phyloP scores from a whole-genome alignment of 2,113 vertebrate genomes.

The Ardeotis arabs region DNA sequence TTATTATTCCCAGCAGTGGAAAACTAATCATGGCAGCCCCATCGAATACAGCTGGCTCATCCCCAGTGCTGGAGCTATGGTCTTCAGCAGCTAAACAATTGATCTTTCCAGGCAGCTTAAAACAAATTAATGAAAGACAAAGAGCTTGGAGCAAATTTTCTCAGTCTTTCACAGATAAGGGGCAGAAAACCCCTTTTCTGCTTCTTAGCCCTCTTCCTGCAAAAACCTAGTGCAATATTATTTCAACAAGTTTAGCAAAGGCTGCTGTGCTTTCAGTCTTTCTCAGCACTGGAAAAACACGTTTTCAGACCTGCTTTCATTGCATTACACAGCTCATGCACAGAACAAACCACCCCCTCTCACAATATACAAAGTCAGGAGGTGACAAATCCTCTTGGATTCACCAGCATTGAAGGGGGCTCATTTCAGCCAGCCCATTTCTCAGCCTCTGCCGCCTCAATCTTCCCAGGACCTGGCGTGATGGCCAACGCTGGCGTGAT shows the following conservation, averaged over 20 bases:
- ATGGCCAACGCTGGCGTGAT: rapidly evolving
- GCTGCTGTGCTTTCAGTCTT: neutral
- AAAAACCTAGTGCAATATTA: neutral
- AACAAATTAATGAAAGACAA: neutral
- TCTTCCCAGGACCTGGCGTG: neutral
- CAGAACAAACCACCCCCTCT: neutral
- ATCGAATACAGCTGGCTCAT: neutral
- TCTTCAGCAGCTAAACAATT: neutral
- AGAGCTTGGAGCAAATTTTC: neutral
- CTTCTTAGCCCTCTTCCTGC: neutral
- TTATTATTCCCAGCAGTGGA: neutral
- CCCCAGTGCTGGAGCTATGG: neutral
- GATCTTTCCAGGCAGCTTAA: neutral
- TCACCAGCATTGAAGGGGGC: neutral
- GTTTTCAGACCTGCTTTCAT: neutral
- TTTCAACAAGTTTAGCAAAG: neutral
- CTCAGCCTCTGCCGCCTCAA: neutral
- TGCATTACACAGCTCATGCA: neutral
- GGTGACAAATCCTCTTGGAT: neutral
- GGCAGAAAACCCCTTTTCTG: neutral
- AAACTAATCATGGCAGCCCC: neutral
- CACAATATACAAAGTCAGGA: neutral
- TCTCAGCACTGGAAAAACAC: neutral
- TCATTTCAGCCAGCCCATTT: neutral
- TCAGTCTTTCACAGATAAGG: neutral